Conservation (phyloP, 2,888 invertebrate species). For the Chrysolina americana region DNA sequence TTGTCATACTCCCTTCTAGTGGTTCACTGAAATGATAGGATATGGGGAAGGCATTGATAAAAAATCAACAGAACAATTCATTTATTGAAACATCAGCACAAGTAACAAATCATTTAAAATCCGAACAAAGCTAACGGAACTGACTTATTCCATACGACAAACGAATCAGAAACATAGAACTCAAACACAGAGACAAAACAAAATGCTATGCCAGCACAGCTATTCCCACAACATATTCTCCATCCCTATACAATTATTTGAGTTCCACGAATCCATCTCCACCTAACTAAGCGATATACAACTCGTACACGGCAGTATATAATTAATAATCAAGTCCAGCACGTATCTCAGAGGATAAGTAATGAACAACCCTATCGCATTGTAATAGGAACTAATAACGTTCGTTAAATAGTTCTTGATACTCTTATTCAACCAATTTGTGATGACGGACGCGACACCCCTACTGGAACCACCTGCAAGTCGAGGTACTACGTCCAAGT, state of each 20-base stretch:
- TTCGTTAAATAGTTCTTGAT: not conserved
- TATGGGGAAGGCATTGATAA: no score
- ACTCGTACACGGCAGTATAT: not conserved
- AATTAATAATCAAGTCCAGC: not conserved
- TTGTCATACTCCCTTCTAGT: no score
- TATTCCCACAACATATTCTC: no score
- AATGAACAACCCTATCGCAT: not conserved
- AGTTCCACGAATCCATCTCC: not conserved
- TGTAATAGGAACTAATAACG: not conserved
- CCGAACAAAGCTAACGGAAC: not conserved
- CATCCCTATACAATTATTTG: not conserved
- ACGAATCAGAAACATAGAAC: not conserved
- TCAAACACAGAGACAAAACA: no score
- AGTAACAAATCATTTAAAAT: not conserved
- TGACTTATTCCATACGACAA: not conserved
- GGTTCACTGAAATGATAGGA: no score
- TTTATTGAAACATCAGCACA: not conserved
- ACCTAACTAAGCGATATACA: not conserved
- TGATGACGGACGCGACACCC: not conserved
- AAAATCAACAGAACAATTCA: not conserved
- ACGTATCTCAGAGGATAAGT: slow-evolving; percentile 1
- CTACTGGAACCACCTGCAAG: not conserved
- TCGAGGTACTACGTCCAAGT: not conserved
- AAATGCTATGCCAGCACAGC: no score
- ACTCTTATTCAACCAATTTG: not conserved